Evolutionary conservation across 2,797 vertebrate genomes (phyloP).

Genomic region (Gallirallus australis): DNA sequence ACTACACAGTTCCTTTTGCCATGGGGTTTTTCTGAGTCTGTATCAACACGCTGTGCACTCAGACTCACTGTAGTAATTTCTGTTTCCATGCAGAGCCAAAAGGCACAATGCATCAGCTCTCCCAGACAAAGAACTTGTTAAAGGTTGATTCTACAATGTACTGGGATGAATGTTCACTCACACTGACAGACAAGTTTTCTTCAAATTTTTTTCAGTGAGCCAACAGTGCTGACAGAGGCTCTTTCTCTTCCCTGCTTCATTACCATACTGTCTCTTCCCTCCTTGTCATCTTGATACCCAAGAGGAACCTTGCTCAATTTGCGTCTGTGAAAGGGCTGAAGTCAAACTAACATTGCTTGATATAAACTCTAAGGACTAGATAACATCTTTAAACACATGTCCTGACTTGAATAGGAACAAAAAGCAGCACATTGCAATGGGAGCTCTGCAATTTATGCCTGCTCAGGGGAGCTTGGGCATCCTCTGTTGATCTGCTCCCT

Average conservation of each 20-base stretch:
- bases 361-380: background rate
- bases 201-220: background rate
- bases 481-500: background rate
- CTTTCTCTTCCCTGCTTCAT: background rate
- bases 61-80: background rate
- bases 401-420: background rate
- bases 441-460: background rate
- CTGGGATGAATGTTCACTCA: background rate
- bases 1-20: background rate
- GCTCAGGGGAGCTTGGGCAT: background rate
- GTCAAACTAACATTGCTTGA: background rate
- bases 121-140: background rate
- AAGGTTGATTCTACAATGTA: background rate
- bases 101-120: background rate
- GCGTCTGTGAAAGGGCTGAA: background rate
- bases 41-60: background rate
- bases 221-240: background rate
- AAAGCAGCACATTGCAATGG: background rate
- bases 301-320: background rate
- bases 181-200: background rate
- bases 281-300: background rate
- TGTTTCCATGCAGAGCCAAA: background rate
- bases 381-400: background rate
- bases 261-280: constrained; percentile 6
- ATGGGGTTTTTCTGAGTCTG: background rate